These are phyloP conservation scores for Microcaecilia unicolor DNA, from an alignment of 2,797 vertebrate species.

Conservation along the genomic window DNA sequence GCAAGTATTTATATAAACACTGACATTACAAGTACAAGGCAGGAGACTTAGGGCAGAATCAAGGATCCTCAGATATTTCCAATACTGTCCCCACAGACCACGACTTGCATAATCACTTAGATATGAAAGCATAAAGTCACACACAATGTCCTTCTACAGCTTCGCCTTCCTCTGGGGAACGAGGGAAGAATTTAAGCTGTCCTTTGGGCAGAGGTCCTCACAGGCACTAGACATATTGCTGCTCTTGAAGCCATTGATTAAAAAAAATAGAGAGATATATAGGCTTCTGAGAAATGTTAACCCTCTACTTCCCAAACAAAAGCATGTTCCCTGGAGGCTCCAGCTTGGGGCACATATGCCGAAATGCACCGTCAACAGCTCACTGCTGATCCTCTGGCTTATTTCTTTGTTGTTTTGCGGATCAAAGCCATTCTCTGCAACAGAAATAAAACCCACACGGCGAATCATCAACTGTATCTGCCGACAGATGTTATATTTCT, in stretches of 20 bases:
- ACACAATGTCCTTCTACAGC: constrained; percentile 23
- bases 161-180: constrained; percentile 5
- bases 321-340: constrained; percentile 35
- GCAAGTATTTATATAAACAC: constrained; percentile 65
- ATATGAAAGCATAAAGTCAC: too few relatives aligned
- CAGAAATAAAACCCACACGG: constrained; percentile 2
- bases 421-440: constrained; percentile 97
- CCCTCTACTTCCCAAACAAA: too few relatives aligned
- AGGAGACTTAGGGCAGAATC: constrained; percentile 30
- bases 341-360: constrained; percentile 36
- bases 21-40: constrained; percentile 56
- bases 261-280: too few relatives aligned
- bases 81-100: constrained; percentile 50
- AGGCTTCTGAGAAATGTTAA: too few relatives aligned
- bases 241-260: constrained; percentile 59
- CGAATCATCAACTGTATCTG: too few relatives aligned
- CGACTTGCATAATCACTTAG: constrained; percentile 40
- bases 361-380: constrained; percentile 20
- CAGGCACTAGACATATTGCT: constrained; percentile 53
- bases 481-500: too few relatives aligned
- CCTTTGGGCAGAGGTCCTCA: constrained; percentile 52
- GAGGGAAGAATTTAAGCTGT: too few relatives aligned
- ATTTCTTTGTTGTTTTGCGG: constrained; percentile 98
- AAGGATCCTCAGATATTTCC: constrained; percentile 47
- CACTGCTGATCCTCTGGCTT: constrained; percentile 36